Evolutionary conservation across 2,113 vertebrate species (phyloP).

Genomic region (Merops nubicus): DNA sequence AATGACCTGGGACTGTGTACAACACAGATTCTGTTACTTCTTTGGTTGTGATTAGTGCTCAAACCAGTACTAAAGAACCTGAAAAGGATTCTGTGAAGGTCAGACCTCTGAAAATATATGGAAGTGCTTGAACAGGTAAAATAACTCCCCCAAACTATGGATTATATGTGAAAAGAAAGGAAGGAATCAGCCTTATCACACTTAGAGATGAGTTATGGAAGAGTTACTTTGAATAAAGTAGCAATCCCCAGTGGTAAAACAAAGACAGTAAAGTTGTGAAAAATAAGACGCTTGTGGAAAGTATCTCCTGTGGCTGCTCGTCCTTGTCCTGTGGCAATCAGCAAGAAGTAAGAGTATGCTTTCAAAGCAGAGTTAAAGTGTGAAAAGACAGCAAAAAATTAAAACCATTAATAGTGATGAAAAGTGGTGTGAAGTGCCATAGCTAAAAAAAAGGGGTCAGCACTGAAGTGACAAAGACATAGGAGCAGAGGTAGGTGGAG

Average conservation of each 20-base stretch:
- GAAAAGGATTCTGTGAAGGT: background rate
- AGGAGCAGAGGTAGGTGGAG: rapidly evolving
- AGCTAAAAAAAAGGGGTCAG: background rate
- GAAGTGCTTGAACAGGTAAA: rapidly evolving
- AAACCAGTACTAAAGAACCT: background rate
- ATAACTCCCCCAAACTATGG: background rate
- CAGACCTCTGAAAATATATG: background rate
- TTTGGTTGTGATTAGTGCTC: background rate
- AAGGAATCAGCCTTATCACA: background rate
- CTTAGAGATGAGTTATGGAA: background rate
- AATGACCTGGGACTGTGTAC: background rate
- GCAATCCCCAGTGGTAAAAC: background rate
- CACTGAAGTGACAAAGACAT: background rate
- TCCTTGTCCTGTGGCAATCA: background rate
- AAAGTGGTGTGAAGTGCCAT: background rate
- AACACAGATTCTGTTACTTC: background rate
- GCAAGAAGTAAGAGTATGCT: background rate
- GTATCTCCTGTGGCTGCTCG: background rate
- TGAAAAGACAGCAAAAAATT: background rate
- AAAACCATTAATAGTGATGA: background rate
- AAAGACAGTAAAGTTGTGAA: background rate
- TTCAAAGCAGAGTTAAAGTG: background rate
- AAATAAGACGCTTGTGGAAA: background rate
- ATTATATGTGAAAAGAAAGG: background rate
- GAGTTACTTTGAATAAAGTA: background rate